phyloP scores from a whole-genome alignment of 2,888 invertebrate genomes.

The Cheilosia vulpina region DNA sequence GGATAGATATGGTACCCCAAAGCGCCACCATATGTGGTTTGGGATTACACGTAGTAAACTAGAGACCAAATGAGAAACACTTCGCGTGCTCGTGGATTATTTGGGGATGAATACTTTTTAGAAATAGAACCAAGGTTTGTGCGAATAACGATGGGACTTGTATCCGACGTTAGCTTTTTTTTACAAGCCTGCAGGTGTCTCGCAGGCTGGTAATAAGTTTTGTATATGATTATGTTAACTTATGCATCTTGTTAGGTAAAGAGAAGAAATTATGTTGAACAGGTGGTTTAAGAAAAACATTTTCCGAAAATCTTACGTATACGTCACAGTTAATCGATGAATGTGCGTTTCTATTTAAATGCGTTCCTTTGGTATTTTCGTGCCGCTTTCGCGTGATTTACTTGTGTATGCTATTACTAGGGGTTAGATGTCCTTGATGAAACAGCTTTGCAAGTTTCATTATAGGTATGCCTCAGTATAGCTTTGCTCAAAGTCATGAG shows the following conservation, averaged over 20 bases:
- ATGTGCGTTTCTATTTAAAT: neutral
- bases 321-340: neutral
- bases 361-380: too few relatives aligned
- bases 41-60: constrained; percentile 1
- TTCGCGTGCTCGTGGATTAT: constrained; percentile 42
- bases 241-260: neutral
- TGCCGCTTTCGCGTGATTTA: too few relatives aligned
- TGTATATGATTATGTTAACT: neutral
- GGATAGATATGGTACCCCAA: constrained; percentile 26
- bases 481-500: too few relatives aligned
- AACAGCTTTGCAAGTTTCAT: too few relatives aligned
- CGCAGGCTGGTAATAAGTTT: neutral
- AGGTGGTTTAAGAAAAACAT: neutral
- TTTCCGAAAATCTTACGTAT: neutral
- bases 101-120: constrained; percentile 11
- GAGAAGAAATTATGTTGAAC: neutral
- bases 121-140: constrained; percentile 37
- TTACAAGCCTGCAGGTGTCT: neutral
- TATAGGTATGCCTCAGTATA: too few relatives aligned
- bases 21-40: constrained; percentile 53
- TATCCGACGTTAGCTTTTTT: neutral
- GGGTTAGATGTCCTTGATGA: too few relatives aligned
- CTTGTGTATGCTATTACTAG: too few relatives aligned
- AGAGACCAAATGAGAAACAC: neutral
- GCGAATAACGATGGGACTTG: neutral